These are phyloP conservation scores for Bursaphelenchus mucronatus DNA, from an alignment of 1,140 invertebrate genomes.

Conservation along the genomic window DNA sequence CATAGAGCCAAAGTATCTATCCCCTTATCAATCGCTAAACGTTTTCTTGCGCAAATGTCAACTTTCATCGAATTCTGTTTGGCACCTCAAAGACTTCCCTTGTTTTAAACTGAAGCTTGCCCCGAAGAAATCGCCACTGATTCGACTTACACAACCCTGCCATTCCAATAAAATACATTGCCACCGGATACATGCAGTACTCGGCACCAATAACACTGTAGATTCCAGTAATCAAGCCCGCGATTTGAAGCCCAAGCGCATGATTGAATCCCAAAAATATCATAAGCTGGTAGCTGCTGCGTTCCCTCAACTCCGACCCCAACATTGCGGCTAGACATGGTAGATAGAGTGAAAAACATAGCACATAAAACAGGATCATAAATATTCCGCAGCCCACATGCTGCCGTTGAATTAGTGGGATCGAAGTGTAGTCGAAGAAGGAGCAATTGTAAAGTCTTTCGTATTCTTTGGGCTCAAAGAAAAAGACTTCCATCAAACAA, in stretches of 20 bases:
- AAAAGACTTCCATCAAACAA: conserved; percentile 32
- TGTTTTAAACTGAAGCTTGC: no score
- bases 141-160: conserved; percentile 17
- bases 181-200: conserved; percentile 19
- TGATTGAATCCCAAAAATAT: conserved; percentile 21
- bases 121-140: no score
- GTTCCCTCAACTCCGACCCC: neutral
- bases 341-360: conserved; percentile 7
- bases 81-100: no score
- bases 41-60: no score
- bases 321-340: conserved; percentile 10
- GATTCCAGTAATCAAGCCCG: conserved; percentile 19
- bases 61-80: no score
- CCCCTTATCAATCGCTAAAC: no score
- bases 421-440: conserved; percentile 24
- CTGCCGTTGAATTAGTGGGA: conserved; percentile 34
- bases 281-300: conserved; percentile 26
- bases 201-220: conserved; percentile 19
- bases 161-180: conserved; percentile 20
- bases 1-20: no score
- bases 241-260: neutral
- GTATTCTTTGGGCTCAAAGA: conserved; percentile 24
- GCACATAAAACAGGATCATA: conserved; percentile 16
- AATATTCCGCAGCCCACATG: conserved; percentile 26
- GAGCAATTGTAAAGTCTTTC: conserved; percentile 38